Conservation (phyloP, 1,140 invertebrate genomes). For the Hydropsyche tenuis region DNA sequence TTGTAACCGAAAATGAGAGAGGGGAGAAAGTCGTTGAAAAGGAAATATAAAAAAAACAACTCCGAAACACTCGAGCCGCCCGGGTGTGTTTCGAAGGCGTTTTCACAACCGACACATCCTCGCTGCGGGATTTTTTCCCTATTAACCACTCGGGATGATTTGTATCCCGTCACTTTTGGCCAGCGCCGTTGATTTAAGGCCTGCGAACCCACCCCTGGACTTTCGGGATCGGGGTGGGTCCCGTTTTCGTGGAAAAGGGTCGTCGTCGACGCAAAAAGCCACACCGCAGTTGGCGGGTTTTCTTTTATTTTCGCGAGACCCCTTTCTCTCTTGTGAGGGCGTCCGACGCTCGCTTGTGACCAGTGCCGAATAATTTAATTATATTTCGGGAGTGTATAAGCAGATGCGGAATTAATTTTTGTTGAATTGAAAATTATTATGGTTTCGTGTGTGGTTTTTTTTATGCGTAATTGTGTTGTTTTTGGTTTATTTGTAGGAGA, state of each 20-base stretch:
- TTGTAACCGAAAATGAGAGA: too few relatives aligned
- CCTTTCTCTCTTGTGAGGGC: neutral
- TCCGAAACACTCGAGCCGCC: too few relatives aligned
- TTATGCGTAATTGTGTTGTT: too few relatives aligned
- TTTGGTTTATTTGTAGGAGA: too few relatives aligned
- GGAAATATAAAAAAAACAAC: too few relatives aligned
- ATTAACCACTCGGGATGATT: slow-evolving; percentile 32
- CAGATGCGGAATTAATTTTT: too few relatives aligned
- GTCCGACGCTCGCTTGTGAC: neutral
- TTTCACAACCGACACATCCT: neutral
- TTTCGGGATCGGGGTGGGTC: too few relatives aligned
- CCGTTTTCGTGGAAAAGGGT: too few relatives aligned
- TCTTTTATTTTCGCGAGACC: slow-evolving; percentile 7
- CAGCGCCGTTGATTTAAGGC: slow-evolving; percentile 22
- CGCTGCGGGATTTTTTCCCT: neutral
- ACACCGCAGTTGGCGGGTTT: neutral
- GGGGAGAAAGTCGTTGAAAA: too few relatives aligned
- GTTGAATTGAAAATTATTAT: too few relatives aligned
- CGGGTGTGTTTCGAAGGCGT: too few relatives aligned
- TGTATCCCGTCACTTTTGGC: slow-evolving; percentile 10
- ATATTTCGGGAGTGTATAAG: neutral
- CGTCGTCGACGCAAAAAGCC: slow-evolving; percentile 1
- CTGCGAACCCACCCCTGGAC: neutral
- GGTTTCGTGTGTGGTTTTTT: too few relatives aligned
- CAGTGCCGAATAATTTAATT: slow-evolving; percentile 10